Base-by-base conservation (phyloP, 2,113 vertebrate species). In the Rhodinocichla rosea region DNA sequence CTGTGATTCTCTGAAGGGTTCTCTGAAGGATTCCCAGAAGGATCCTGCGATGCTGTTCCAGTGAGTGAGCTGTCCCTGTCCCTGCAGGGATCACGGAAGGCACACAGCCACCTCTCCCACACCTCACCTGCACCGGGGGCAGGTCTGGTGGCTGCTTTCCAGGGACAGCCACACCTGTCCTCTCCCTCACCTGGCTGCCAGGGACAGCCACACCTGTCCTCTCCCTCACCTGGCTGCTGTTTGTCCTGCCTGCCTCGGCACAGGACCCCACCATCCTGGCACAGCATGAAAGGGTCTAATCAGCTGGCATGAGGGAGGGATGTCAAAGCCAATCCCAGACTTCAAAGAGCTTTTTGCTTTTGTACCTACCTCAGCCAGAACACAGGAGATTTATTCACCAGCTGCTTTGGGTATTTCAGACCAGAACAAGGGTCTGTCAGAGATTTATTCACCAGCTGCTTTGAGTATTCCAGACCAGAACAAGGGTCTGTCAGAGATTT, bases 291-390 rank as follows among this genome's bases (percentile, higher is more conserved):
- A 95, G 83, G 49, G 45, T 89, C 64, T 79, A 6, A 75, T 82
- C 77, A 68, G 40, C 92, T 92, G 91, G 81, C 89, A 45, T 3
- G 57, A 92, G 63, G 40, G 42, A 89, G 49, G 1, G 7, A 68
- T 30, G 59, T 22, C 26, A 40, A 89, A 84, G 69, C 94, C 83
- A 71, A 20, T 20, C 77, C 73, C 70, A 59, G 53, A 89, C 91
- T 92, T 97, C 95, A 97, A 95, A 95, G 87, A 24, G 62, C 32
- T 56, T 71, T 47, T 71, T 60, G 49, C 77, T 89, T 95, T 94
- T 53, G 76, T 92, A 81, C 83, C 69, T 76, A 10, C 77, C 87
- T 84, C 92, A 60, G 87, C 26, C 79, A 79, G 77, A 82, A 62
- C 87, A 82, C 47, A 33, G 23, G 81, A 53, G 74, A 83, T 95